Conservation (phyloP, 2,797 vertebrate genomes). For the Rhinatrema bivittatum region DNA sequence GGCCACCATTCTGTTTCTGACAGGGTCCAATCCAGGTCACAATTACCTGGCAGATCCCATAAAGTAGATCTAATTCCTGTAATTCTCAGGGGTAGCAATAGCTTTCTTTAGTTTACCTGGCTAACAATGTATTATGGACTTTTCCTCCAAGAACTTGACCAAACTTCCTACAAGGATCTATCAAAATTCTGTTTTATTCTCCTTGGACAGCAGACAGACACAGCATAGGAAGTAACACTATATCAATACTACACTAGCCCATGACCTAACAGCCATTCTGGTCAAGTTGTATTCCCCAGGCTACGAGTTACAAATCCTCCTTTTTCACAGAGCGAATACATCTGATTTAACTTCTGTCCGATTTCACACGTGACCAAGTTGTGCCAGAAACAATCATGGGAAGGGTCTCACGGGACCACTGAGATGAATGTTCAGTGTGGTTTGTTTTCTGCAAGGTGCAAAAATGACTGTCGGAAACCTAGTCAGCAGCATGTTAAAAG, state of each 20-base stretch:
- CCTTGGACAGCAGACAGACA: background rate
- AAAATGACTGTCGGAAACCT: background rate
- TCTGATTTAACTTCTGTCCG: slow-evolving; percentile 29
- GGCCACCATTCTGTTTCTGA: too few relatives aligned
- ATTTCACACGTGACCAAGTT: slow-evolving; percentile 9
- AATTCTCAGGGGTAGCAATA: too few relatives aligned
- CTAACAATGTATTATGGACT: background rate
- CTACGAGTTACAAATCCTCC: background rate
- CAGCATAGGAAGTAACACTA: background rate
- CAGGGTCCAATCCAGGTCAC: too few relatives aligned
- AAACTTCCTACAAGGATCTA: background rate
- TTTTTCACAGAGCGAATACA: background rate
- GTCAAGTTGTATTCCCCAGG: slow-evolving; percentile 3
- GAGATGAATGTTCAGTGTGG: background rate
- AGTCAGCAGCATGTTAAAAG: rapidly evolving
- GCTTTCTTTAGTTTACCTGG: too few relatives aligned
- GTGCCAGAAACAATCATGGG: slow-evolving; percentile 12
- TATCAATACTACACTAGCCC: rapidly evolving
- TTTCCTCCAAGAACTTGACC: background rate
- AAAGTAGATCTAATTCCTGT: too few relatives aligned
- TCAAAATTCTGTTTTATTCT: background rate
- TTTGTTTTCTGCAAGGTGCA: slow-evolving; percentile 2
- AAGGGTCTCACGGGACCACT: background rate
- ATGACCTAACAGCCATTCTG: slow-evolving; percentile 5
- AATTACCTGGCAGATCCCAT: too few relatives aligned